phyloP scores from a whole-genome alignment of 2,113 vertebrate species.

The Amphiprion ocellaris region DNA sequence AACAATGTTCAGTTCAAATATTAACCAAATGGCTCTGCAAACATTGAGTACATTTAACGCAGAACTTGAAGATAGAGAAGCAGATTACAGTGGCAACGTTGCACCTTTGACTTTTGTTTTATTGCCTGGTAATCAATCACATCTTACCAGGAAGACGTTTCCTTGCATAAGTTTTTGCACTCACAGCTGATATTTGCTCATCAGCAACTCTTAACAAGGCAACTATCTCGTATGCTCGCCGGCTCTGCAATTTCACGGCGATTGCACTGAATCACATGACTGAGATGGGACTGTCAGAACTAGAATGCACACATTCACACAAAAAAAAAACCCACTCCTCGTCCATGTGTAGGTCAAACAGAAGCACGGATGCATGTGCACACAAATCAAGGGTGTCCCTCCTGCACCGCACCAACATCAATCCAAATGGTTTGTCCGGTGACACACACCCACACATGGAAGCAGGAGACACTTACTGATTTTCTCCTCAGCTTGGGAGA shows the following conservation, averaged over 20 bases:
- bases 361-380: slow-evolving; percentile 22
- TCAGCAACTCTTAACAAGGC: slow-evolving; percentile 2
- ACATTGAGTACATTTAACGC: too few relatives aligned
- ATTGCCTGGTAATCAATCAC: not conserved
- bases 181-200: not conserved
- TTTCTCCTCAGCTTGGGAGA: slow-evolving; percentile 92
- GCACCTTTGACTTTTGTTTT: not conserved
- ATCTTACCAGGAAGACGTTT: not conserved
- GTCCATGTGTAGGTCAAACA: slow-evolving; percentile 44
- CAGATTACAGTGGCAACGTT: not conserved
- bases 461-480: slow-evolving; percentile 89
- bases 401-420: slow-evolving; percentile 33
- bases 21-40: too few relatives aligned
- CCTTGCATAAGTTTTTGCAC: not conserved
- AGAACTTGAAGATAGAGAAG: not conserved
- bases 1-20: too few relatives aligned
- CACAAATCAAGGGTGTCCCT: not conserved
- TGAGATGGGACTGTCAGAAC: not conserved
- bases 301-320: slow-evolving; percentile 7
- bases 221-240: slow-evolving; percentile 3
- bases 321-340: not conserved
- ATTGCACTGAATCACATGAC: slow-evolving; percentile 11
- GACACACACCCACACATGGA: slow-evolving; percentile 65
- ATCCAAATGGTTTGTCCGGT: slow-evolving; percentile 46
- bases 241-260: not conserved